Conservation (phyloP, 2,113 vertebrate species). For the Tricholaema leucomelas region DNA sequence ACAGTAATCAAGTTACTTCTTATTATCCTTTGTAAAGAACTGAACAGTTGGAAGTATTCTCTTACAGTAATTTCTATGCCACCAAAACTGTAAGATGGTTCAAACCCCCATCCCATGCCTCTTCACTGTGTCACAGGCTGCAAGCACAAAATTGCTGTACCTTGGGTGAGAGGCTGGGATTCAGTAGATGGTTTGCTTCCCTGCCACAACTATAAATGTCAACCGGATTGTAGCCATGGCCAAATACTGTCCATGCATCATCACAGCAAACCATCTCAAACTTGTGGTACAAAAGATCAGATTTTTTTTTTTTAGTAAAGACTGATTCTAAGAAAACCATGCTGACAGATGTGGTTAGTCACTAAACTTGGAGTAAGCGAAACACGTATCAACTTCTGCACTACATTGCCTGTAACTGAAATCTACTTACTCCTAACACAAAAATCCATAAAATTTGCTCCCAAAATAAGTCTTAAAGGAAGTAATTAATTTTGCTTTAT, state of each 20-base stretch:
- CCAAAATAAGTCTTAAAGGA: not conserved
- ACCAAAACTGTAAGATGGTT: not conserved
- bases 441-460: not conserved
- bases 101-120: fast-evolving
- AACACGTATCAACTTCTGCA: not conserved
- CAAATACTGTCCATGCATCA: fast-evolving
- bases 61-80: not conserved
- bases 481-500: not conserved
- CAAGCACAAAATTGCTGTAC: not conserved
- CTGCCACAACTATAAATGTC: not conserved
- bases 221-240: not conserved
- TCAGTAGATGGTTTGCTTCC: not conserved
- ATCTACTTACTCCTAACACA: not conserved
- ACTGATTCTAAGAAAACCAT: not conserved
- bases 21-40: not conserved
- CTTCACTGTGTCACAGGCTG: not conserved
- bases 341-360: not conserved
- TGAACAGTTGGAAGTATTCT: not conserved
- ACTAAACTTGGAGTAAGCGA: not conserved
- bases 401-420: not conserved
- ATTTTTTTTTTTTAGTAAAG: not conserved
- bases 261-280: not conserved
- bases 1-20: not conserved
- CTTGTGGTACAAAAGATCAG: not conserved
- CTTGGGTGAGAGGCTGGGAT: not conserved